Evolutionary conservation across 2,113 vertebrate species (phyloP), one percentile per base, ranked within the genome.

Genomic region (Rhynchopsitta pachyrhyncha): DNA sequence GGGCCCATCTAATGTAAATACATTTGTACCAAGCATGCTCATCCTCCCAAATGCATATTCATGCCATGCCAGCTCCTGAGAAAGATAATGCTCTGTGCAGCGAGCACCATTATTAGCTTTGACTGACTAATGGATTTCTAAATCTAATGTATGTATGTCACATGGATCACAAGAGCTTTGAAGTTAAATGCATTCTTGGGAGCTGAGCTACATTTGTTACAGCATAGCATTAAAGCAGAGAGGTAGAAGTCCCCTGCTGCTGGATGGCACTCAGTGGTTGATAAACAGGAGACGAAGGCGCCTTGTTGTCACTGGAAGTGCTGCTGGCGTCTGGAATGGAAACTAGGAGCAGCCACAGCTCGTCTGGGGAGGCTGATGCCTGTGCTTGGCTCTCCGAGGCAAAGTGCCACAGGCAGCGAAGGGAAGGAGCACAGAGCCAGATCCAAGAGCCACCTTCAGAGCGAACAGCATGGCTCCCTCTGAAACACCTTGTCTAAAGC

Each of bases 111-210:
- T n/a, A 39, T 66, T 95, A 96, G 95, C 86, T 83, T 80, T 92
- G 96, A 57, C 66, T 95, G 96, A 93, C 96, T 96, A 67, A 90
- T 49, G 95, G 84, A 35, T 95, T 94, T 92, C 96, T 91, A 57
- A 73, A 73, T 92, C 96, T 66, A 52, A 82, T 18, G 52, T 60
- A 31, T 84, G 86, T 73, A 6, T 82, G 81, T 73, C 84, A 86
- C 88, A 14, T 17, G 83, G 88, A 95, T 87, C 94, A 63, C 82
- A 78, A 86, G 82, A 81, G 53, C 92, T 90, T 74, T 46, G 91
- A 86, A 95, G 92, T 91, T 59, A 95, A 64, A 94, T 13, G 47
- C 0, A 0, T 71, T 90, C 80, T 74, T 81, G 46, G 92, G 96
- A 94, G 87, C 82, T 52, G 44, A 53, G 82, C 73, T 53, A 31